These are phyloP conservation scores for Nemopilema nomurai DNA, from an alignment of 30 jellyfish, hydroid and myxozoan genomes.

Conservation along the genomic window DNA sequence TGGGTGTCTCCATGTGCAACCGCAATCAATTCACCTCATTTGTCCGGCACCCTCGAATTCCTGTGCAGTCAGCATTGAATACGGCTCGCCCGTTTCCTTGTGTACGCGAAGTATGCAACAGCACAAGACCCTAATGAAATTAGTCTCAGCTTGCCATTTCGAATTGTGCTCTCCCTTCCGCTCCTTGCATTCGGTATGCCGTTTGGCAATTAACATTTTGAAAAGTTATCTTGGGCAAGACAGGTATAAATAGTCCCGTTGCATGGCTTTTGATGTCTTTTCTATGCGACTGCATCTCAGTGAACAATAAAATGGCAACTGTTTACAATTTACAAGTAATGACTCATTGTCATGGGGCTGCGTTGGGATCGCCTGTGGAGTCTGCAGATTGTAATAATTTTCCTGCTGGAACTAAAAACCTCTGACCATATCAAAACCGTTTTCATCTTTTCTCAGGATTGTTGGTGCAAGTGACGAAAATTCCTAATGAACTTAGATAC, in stretches of 20 bases:
- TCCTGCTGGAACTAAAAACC: background rate
- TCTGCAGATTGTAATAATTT: background rate
- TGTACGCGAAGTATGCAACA: conserved; percentile 31
- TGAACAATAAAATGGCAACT: background rate
- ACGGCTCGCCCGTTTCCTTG: conserved; percentile 28
- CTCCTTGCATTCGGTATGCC: conserved; percentile 29
- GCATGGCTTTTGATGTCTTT: background rate
- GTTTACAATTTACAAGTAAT: background rate
- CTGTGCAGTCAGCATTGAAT: conserved; percentile 34
- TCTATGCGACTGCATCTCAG: background rate
- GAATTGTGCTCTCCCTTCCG: background rate
- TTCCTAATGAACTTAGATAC: background rate
- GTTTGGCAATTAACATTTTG: background rate
- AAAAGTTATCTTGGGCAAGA: conserved; percentile 10
- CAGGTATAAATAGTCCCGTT: conserved; percentile 9
- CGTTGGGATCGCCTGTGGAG: background rate
- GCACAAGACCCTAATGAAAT: conserved; percentile 8
- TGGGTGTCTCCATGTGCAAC: conserved; percentile 68
- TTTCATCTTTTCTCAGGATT: background rate
- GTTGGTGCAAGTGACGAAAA: background rate
- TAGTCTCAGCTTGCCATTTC: background rate
- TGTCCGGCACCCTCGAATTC: background rate
- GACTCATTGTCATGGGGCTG: background rate
- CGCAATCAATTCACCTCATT: conserved; percentile 35
- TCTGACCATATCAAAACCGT: background rate